Conservation (phyloP, 1,140 invertebrate species). For the Dinothrombium tinctorium region DNA sequence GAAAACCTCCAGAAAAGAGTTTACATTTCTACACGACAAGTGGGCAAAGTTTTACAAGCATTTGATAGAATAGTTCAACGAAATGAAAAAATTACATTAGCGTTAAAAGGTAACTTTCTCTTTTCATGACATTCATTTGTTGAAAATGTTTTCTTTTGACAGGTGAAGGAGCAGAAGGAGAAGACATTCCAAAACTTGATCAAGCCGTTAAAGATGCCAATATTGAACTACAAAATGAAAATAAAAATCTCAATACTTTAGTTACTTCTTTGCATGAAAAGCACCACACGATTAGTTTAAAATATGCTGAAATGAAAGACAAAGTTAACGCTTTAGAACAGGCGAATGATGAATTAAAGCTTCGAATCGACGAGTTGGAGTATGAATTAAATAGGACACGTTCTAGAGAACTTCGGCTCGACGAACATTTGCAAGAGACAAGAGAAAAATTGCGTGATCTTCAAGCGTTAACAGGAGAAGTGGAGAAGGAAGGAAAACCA, state of each 20-base stretch:
- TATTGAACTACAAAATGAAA: conserved; percentile 66
- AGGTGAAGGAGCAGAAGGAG: conserved; percentile 5
- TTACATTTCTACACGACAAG: conserved; percentile 42
- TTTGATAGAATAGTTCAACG: conserved; percentile 80
- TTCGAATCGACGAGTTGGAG: conserved; percentile 83
- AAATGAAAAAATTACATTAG: conserved; percentile 68
- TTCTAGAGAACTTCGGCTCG: conserved; percentile 20
- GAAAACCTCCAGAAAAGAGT: conserved; percentile 82
- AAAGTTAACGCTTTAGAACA: conserved; percentile 72
- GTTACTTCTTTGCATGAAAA: conserved; percentile 79
- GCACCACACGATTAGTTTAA: conserved; percentile 69
- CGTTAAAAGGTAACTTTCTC: conserved; percentile 54
- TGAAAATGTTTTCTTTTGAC: background rate
- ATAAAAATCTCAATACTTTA: conserved; percentile 65
- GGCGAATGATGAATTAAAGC: conserved; percentile 73
- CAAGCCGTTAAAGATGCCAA: conserved; percentile 56
- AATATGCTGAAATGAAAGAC: conserved; percentile 72
- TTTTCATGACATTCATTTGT: background rate
- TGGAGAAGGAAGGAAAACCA: background rate
- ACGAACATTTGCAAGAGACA: conserved; percentile 9
- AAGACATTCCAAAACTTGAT: conserved; percentile 31
- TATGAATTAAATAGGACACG: conserved; percentile 75
- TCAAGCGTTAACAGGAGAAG: too few relatives aligned
- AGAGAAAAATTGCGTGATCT: conserved; percentile 8
- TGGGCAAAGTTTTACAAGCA: conserved; percentile 72